A percentile compares a stretch with the other conserved stretches of the same genome.
phyloP scores from a whole-genome alignment of 2,113 vertebrate species.

The Sialia sialis region DNA sequence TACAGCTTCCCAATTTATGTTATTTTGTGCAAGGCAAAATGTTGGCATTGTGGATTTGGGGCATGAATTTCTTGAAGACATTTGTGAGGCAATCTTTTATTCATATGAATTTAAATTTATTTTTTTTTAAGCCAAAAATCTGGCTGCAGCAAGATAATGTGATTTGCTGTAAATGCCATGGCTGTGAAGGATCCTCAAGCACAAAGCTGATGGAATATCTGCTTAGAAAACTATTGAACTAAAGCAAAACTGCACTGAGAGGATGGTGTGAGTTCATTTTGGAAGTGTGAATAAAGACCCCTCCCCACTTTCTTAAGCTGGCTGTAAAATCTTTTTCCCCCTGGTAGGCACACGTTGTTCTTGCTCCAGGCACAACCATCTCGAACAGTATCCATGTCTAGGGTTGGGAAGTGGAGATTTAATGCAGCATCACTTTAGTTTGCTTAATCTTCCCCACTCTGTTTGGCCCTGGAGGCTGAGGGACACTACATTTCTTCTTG shows the following conservation, averaged over 20 bases:
- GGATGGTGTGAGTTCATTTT: background rate
- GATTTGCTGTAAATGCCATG: slow-evolving; percentile 12
- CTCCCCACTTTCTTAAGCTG: background rate
- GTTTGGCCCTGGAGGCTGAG: background rate
- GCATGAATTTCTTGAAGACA: background rate
- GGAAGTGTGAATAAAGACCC: background rate
- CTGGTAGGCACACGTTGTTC: fast-evolving
- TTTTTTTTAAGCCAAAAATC: slow-evolving; percentile 39
- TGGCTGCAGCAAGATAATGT: slow-evolving; percentile 10
- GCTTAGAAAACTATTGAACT: background rate
- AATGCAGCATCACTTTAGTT: background rate
- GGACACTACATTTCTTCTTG: background rate
- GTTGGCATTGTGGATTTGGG: background rate
- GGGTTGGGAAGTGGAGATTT: background rate
- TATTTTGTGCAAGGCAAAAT: background rate
- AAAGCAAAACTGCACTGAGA: background rate
- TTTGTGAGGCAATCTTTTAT: slow-evolving; percentile 47
- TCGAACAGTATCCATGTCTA: fast-evolving
- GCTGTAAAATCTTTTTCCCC: background rate
- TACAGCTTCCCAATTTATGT: background rate
- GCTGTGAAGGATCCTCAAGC: slow-evolving; percentile 9
- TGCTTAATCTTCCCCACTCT: background rate
- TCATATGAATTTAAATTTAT: background rate
- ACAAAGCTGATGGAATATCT: background rate
- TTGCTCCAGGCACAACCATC: background rate